Conservation (phyloP, 1,140 invertebrate species). For the Hesperophylax magnus region DNA sequence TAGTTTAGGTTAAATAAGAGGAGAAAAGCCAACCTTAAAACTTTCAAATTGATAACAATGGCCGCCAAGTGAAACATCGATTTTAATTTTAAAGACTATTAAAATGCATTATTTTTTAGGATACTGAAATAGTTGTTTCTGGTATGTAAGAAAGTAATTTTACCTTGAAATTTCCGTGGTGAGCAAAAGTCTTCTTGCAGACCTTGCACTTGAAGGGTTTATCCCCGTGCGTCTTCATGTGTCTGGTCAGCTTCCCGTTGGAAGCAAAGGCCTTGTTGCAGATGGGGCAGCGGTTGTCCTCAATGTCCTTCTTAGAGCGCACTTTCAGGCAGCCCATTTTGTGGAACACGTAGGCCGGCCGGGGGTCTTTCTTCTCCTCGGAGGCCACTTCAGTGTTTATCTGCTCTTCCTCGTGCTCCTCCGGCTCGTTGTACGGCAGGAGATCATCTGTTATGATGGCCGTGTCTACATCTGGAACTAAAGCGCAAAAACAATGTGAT, state of each 20-base stretch:
- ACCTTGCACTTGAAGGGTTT: constrained; percentile 79
- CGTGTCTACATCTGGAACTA: background rate
- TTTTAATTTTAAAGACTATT: too few relatives aligned
- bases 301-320: constrained; percentile 46
- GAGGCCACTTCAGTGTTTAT: constrained; percentile 9
- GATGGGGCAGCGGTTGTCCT: constrained; percentile 65
- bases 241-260: constrained; percentile 72
- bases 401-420: background rate
- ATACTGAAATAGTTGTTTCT: too few relatives aligned
- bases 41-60: too few relatives aligned
- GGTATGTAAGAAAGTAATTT: too few relatives aligned
- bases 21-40: too few relatives aligned
- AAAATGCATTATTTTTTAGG: too few relatives aligned
- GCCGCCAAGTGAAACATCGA: too few relatives aligned
- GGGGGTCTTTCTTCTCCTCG: constrained; percentile 46
- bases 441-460: background rate
- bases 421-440: background rate
- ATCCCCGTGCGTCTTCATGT: constrained; percentile 77
- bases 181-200: constrained; percentile 80
- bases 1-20: too few relatives aligned
- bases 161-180: constrained; percentile 72
- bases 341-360: constrained; percentile 4
- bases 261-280: constrained; percentile 73
- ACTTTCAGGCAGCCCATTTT: constrained; percentile 48
- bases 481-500: background rate